These are phyloP conservation scores for Chaetorhynchus papuensis DNA, from an alignment of 2,113 vertebrate genomes.

Conservation along the genomic window DNA sequence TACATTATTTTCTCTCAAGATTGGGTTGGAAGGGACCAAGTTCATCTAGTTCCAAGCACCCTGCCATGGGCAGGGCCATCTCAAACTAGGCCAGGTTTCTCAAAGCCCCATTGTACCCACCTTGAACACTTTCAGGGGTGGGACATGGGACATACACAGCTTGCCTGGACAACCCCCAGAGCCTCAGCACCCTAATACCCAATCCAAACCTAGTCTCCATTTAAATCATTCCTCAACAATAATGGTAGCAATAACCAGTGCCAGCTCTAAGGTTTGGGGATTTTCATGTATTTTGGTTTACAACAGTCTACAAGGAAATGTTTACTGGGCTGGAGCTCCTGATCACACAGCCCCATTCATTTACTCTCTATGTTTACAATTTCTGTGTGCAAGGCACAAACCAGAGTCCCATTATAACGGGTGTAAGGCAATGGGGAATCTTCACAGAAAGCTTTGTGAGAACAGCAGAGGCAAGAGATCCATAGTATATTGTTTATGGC, in stretches of 20 bases:
- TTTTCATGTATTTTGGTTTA: background rate
- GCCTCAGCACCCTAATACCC: background rate
- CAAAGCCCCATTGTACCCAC: rapidly evolving
- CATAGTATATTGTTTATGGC: background rate
- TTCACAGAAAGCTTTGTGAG: background rate
- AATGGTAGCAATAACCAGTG: background rate
- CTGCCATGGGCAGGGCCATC: background rate
- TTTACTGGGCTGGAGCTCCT: background rate
- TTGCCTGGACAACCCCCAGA: background rate
- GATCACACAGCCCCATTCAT: background rate
- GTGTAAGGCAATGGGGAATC: background rate
- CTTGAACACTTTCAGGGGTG: background rate
- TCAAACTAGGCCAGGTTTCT: background rate
- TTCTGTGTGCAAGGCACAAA: background rate
- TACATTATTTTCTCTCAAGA: background rate
- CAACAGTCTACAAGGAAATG: background rate
- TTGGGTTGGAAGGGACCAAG: background rate
- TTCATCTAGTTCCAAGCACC: background rate
- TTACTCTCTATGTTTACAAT: background rate
- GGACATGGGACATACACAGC: too few relatives aligned
- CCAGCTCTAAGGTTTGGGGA: background rate
- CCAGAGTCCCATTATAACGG: background rate
- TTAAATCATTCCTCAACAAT: background rate
- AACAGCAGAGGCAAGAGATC: background rate
- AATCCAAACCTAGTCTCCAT: background rate